Percentiles rank a stretch among this genome's conserved stretches.
Evolutionary conservation across 2,797 vertebrate species (phyloP).

Genomic region (Stomatorhinus walkeri): DNA sequence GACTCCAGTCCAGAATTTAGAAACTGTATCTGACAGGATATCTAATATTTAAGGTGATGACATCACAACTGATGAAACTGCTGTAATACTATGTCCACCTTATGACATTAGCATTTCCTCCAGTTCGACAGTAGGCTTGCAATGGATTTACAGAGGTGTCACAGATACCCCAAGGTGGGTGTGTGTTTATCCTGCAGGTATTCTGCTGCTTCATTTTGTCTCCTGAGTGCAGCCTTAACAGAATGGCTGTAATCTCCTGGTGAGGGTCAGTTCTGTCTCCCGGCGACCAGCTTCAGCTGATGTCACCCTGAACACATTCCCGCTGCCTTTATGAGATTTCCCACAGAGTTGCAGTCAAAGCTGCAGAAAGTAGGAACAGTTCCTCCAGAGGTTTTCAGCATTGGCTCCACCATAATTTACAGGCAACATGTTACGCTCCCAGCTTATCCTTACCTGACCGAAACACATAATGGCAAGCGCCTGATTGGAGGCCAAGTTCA

Average conservation of each 20-base stretch:
- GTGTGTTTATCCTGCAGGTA: background rate
- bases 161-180: background rate
- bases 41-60: background rate
- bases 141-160: background rate
- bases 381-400: background rate
- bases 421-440: background rate
- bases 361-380: background rate
- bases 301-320: background rate
- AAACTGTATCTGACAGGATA: background rate
- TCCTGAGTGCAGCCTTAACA: background rate
- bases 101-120: background rate
- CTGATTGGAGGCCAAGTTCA: background rate
- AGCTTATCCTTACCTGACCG: background rate
- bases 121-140: background rate
- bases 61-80: background rate
- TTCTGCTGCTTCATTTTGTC: background rate
- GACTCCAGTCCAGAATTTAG: background rate
- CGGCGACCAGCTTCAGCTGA: background rate
- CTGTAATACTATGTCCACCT: background rate
- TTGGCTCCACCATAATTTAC: background rate
- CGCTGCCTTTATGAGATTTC: background rate
- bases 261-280: background rate
- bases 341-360: background rate
- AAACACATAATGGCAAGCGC: background rate
- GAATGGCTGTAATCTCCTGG: background rate